phyloP scores from a whole-genome alignment of 2,113 vertebrate genomes.

The Alaudala cheleensis region DNA sequence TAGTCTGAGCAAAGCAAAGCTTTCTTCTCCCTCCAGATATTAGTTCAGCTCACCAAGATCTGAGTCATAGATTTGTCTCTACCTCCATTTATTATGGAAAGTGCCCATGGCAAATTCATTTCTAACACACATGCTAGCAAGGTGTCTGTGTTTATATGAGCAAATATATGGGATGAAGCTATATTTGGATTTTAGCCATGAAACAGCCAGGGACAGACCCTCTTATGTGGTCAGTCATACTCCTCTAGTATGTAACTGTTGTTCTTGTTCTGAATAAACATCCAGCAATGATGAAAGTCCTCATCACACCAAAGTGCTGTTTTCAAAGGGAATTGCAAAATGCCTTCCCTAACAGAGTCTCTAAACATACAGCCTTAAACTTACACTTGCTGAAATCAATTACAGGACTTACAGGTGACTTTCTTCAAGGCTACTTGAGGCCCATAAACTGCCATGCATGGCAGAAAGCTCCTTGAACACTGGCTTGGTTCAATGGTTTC shows the following conservation, averaged over 20 bases:
- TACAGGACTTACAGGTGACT: background rate
- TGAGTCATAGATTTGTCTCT: background rate
- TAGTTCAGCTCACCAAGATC: background rate
- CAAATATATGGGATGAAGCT: background rate
- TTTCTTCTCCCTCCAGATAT: background rate
- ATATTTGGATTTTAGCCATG: constrained; percentile 40
- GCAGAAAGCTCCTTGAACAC: background rate
- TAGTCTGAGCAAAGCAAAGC: background rate
- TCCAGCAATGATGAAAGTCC: background rate
- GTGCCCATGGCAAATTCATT: background rate
- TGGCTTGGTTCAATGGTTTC: background rate
- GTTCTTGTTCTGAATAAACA: constrained; percentile 23
- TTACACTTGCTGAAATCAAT: background rate
- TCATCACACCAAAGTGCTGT: background rate
- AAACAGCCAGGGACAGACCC: background rate
- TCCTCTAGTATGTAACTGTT: background rate
- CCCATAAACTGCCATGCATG: background rate
- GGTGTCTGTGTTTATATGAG: constrained; percentile 39
- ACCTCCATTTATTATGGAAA: background rate
- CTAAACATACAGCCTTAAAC: background rate
- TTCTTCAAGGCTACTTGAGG: background rate
- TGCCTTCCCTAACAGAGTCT: background rate
- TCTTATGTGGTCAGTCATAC: constrained; percentile 5
- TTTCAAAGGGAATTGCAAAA: constrained; percentile 22
- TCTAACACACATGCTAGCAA: background rate